Evolutionary conservation across 2,797 vertebrate species (phyloP), one percentile per base, ranked within the genome.

Genomic region (Argya squamiceps): DNA sequence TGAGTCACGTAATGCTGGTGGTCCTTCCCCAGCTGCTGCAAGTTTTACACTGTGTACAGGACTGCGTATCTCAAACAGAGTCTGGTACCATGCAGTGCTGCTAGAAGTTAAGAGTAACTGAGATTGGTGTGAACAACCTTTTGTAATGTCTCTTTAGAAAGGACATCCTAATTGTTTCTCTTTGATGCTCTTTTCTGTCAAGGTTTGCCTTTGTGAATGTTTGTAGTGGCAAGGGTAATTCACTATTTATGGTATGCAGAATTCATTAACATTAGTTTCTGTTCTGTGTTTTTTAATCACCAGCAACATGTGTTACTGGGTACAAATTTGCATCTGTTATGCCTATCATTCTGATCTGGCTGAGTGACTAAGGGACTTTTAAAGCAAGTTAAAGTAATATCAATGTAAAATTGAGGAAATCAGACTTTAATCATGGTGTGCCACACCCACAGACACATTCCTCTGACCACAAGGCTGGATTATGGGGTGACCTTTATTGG

Each of bases 241-340:
- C 71, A 52, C 87, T 95, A 79, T 95, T 94, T 93, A 91, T 83
- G 89, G 85, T 83, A 94, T 90, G 93, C 84, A 96, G 91, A 95
- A 94, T 96, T 94, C 94, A 97, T 97, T 97, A 92, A 83, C 37
- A 27, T 96, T 97, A 91, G 74, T 94, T 87, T 79, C 67, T 93
- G 71, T 69, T 96, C 74, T 91, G 67, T 97, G 92, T 76, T 95
- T 97, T 97, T 97, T 58, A 96, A 94, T 97, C 78, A 93, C 41
- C 37, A 95, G 88, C 62, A 94, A 81, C 84, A 90, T 63, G 87
- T 96, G 91, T 96, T 92, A 78, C 32, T 75, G 90, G 70, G 71
- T 84, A 94, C 77, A 96, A 96, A 95, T 89, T 82, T 96, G 68
- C 81, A 90, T 94, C 78, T 91, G 84, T 90, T 90, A 81, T 41